A percentile compares a stretch with the other conserved stretches of the same genome.
These are phyloP conservation scores for Neodiprion fabricii DNA, from an alignment of 1,140 invertebrate genomes.

Conservation along the genomic window DNA sequence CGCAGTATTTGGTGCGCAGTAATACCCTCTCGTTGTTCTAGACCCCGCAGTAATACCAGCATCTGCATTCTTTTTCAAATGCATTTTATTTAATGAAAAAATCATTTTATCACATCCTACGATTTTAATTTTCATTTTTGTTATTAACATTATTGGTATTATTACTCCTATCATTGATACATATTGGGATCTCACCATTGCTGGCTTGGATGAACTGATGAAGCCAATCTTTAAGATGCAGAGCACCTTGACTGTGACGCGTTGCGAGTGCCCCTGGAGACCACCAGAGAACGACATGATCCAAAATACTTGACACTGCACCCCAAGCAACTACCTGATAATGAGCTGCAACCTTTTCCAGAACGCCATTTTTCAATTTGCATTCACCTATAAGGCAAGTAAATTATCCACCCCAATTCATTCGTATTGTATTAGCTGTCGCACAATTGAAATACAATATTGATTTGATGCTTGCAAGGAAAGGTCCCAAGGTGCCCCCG, in stretches of 20 bases:
- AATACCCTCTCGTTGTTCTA: background rate
- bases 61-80: background rate
- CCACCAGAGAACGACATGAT: conserved; percentile 84
- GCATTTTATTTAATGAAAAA: background rate
- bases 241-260: conserved; percentile 56
- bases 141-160: too few species aligned
- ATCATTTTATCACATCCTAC: background rate
- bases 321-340: conserved; percentile 73
- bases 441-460: conserved; percentile 47
- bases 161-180: too few species aligned
- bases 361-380: conserved; percentile 58
- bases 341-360: conserved; percentile 61
- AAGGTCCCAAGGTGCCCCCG: conserved; percentile 24
- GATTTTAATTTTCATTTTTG: too few species aligned
- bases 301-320: conserved; percentile 74
- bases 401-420: background rate
- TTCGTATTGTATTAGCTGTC: conserved; percentile 40
- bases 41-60: background rate
- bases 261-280: conserved; percentile 70
- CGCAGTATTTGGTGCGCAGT: conserved; percentile 2
- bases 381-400: conserved; percentile 44
- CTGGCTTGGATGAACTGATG: conserved; percentile 57
- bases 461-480: conserved; percentile 26
- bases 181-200: conserved; percentile 28
- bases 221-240: conserved; percentile 71